These are phyloP conservation scores for Anthopleura sola DNA, from an alignment of 64 coral and sea anemone species.

Conservation along the genomic window DNA sequence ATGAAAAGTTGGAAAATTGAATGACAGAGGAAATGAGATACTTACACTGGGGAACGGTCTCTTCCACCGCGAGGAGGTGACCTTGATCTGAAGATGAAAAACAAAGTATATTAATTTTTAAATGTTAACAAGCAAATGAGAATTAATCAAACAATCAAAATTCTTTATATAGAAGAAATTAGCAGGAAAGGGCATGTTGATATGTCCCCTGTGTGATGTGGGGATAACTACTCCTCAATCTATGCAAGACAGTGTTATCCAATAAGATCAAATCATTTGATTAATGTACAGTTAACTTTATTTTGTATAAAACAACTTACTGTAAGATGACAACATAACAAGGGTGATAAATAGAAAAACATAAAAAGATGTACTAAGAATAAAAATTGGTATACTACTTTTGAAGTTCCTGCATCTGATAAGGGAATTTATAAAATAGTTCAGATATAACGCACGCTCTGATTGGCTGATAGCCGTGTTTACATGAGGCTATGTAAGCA, in stretches of 20 bases:
- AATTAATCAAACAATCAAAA: no score
- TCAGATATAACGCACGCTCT: no score
- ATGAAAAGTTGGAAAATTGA: neutral
- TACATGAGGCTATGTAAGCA: no score
- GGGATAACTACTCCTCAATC: neutral
- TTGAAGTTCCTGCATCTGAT: neutral
- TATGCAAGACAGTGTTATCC: no score
- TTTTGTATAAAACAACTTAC: neutral
- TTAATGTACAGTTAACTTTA: neutral
- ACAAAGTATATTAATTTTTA: neutral
- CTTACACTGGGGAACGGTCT: constrained; percentile 7
- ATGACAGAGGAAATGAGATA: neutral
- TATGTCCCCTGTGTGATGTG: no score
- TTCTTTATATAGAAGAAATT: no score
- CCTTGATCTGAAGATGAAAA: neutral
- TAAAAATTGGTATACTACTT: neutral
- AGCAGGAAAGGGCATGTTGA: no score
- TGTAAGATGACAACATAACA: neutral
- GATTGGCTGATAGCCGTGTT: no score
- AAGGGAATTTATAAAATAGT: no score
- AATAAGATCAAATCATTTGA: neutral
- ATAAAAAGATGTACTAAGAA: neutral
- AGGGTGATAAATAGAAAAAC: neutral
- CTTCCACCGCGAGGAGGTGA: neutral
- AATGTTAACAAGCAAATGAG: no score